Percentiles rank a stretch among this genome's conserved stretches.
Evolutionary conservation across 2,888 invertebrate species (phyloP).

Genomic region (Dimorphilus gyrociliatus): DNA sequence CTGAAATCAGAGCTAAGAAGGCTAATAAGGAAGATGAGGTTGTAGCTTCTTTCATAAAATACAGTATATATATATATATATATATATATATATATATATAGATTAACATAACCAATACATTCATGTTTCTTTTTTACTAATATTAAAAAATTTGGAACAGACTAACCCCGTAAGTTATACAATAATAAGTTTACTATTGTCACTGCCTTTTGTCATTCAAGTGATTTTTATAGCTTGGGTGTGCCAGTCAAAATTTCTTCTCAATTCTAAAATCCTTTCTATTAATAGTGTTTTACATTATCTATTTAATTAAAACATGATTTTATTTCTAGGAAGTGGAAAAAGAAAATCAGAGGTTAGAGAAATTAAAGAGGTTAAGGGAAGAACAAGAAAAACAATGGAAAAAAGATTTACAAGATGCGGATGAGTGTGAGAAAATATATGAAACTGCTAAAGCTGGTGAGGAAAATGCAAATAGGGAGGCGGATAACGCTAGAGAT

Average conservation of each 20-base stretch:
- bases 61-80: constrained; percentile 5
- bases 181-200: not conserved
- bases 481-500: constrained; percentile 8
- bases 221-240: too few relatives aligned
- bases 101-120: not conserved
- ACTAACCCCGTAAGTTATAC: not conserved
- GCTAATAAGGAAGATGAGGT: not conserved
- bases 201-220: too few relatives aligned
- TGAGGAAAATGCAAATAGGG: constrained; percentile 8
- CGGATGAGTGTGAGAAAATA: constrained; percentile 1
- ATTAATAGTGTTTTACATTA: not conserved
- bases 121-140: not conserved
- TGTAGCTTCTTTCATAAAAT: too few relatives aligned
- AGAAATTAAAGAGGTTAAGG: constrained; percentile 2
- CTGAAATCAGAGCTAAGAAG: not conserved
- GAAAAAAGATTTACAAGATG: not conserved
- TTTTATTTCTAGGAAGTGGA: constrained; percentile 6
- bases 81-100: constrained; percentile 4
- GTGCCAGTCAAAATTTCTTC: too few relatives aligned
- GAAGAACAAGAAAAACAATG: constrained; percentile 5
- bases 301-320: not conserved
- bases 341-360: constrained; percentile 8
- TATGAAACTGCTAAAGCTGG: constrained; percentile 4
- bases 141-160: not conserved
- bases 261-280: not conserved